A percentile compares a stretch with the other conserved stretches of the same genome.
Evolutionary conservation across 1,140 invertebrate species (phyloP).

Genomic region (Carposina sasakii): DNA sequence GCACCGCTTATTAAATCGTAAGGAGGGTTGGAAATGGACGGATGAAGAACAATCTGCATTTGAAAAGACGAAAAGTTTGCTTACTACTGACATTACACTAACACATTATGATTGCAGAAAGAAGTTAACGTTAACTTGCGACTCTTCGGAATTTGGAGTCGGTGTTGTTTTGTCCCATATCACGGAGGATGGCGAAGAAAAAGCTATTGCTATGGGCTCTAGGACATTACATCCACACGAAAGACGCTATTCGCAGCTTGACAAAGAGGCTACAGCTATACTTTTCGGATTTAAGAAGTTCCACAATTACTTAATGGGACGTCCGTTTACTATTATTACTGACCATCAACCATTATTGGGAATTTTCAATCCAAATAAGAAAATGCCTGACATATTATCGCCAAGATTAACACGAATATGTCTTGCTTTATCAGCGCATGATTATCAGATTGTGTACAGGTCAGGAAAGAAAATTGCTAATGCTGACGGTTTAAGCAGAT

Average conservation of each 20-base stretch:
- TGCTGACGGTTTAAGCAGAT: neutral
- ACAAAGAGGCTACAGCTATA: neutral
- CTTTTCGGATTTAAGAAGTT: neutral
- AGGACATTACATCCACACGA: neutral
- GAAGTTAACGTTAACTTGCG: neutral
- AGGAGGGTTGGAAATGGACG: neutral
- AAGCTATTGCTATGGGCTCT: neutral
- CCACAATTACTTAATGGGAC: neutral
- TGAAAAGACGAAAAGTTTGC: neutral
- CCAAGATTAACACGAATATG: neutral
- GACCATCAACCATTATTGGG: neutral
- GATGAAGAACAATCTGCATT: neutral
- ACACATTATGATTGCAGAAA: neutral
- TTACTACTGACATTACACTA: neutral
- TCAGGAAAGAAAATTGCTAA: neutral
- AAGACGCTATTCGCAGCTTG: neutral
- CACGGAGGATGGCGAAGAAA: neutral
- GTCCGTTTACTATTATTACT: neutral
- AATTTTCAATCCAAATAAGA: neutral
- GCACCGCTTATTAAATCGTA: neutral
- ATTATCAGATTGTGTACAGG: neutral
- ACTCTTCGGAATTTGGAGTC: neutral
- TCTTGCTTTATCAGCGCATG: neutral
- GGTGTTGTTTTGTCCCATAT: neutral
- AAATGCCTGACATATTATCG: neutral